Evolutionary conservation across 2,797 vertebrate genomes (phyloP), one percentile per base, ranked within the genome.

Genomic region (Oryzias sinensis): DNA sequence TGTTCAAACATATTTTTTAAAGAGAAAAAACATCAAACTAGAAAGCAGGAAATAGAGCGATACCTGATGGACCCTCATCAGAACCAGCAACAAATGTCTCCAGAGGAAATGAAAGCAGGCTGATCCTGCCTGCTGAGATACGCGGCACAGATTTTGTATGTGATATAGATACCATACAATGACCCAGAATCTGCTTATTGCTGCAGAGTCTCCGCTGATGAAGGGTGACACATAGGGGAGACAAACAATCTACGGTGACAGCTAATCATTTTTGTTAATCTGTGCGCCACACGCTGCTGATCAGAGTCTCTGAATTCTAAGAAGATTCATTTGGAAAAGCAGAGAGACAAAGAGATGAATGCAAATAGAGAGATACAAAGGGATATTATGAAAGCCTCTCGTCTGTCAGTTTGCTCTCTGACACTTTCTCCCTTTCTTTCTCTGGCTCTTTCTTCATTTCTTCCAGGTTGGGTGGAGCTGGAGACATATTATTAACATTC

Each of bases 401-500:
- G 60, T 54, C 56, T 79, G 79, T 77, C 77, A 69, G 70, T 81
- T 71, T 49, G 49, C 18, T 67, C 68, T 66, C 70, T 74, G 71
- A 73, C 83, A 72, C 65, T 56, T 50, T 75, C 41, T 60, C 60
- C 63, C 40, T 72, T 43, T 78, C 49, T 74, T 29, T 62, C 25
- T 29, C 70, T 49, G 42, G 50, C 48, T 61, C 11, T 70, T 43
- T 79, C 58, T 66, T 56, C 27, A 52, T 74, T 72, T 83, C 75
- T 82, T 83, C 37, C 81, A 93, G 92, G 92, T 81, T 93, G 92
- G 92, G 90, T 93, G 82, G 92, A 93, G 81, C 80, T 13, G 74
- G 92, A 93, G 82, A 91, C 92, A 5, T 93, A 93, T 90, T 93
- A 93, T 89, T 93, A 89, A 87, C 78, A 82, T 85, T 85, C 82